Conservation (phyloP, 2,888 invertebrate species). For the Plagodis dolabraria region DNA sequence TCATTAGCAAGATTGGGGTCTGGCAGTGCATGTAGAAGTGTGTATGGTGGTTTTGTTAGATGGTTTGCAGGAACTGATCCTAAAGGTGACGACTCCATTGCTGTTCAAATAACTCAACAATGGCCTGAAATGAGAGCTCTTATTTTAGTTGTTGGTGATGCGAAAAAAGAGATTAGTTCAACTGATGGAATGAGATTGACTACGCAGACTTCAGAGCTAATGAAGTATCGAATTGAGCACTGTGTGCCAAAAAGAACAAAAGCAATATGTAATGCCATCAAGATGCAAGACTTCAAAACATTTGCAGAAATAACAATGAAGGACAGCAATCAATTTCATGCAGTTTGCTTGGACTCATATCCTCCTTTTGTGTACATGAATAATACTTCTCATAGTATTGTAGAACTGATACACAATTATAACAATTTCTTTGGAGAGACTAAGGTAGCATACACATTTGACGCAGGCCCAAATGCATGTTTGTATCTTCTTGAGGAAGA, state of each 20-base stretch:
- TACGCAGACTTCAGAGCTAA: constrained; percentile 92
- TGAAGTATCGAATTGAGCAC: constrained; percentile 89
- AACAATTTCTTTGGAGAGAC: constrained; percentile 88
- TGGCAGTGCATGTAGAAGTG: constrained; percentile 98
- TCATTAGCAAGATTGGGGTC: constrained; percentile 93
- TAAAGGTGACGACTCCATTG: constrained; percentile 91
- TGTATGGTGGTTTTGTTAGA: constrained; percentile 97
- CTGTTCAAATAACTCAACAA: constrained; percentile 89
- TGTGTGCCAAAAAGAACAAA: constrained; percentile 90
- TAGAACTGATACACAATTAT: constrained; percentile 92
- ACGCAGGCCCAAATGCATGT: constrained; percentile 99
- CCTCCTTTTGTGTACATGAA: constrained; percentile 98
- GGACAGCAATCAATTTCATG: constrained; percentile 99
- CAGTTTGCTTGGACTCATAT: constrained; percentile 95
- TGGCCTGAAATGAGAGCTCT: constrained; percentile 97
- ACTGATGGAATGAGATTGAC: constrained; percentile 95
- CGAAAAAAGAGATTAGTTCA: constrained; percentile 93
- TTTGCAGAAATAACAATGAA: constrained; percentile 98
- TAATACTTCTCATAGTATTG: constrained; percentile 92
- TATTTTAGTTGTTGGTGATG: constrained; percentile 94
- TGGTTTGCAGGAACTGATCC: constrained; percentile 91
- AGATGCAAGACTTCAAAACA: constrained; percentile 88
- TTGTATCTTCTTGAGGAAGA: constrained; percentile 92
- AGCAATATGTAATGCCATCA: constrained; percentile 84
- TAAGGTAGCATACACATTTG: constrained; percentile 97